A percentile compares a stretch with the other conserved stretches of the same genome.
Conservation (phyloP, 2,113 vertebrate genomes). For the Daphoenositta chrysoptera region DNA sequence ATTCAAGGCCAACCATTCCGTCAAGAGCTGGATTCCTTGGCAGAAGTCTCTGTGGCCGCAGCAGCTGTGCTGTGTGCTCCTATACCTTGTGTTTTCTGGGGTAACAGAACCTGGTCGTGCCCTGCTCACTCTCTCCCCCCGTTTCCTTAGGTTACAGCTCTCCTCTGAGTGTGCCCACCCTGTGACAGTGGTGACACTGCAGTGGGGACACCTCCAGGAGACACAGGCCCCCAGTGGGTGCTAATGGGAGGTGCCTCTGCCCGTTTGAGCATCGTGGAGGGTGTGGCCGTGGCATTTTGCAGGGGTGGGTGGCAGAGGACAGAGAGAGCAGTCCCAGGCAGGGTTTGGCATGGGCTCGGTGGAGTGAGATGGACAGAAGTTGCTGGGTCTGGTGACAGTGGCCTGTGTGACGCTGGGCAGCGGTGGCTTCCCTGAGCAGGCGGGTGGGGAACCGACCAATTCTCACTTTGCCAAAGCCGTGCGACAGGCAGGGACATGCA, state of each 20-base stretch:
- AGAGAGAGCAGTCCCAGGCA: background rate
- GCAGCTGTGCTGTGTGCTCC: background rate
- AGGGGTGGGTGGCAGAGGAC: background rate
- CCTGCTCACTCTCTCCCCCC: background rate
- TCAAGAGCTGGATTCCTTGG: conserved; percentile 7
- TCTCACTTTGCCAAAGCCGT: conserved; percentile 75
- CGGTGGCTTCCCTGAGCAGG: conserved; percentile 41
- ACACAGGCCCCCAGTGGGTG: background rate
- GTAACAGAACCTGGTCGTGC: background rate
- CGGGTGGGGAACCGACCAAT: conserved; percentile 66
- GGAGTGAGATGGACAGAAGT: background rate
- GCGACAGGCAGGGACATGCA: conserved; percentile 51
- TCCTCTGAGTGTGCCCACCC: background rate
- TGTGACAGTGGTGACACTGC: background rate
- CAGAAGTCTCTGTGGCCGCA: background rate
- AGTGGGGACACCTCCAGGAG: background rate
- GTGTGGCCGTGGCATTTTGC: background rate
- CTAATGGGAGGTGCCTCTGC: background rate
- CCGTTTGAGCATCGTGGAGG: accelerated
- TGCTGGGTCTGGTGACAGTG: background rate
- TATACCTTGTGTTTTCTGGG: background rate
- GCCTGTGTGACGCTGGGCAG: background rate
- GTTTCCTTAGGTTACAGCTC: background rate
- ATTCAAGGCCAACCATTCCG: background rate
- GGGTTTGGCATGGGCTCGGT: background rate